Percentiles rank a stretch among this genome's conserved stretches.
These are phyloP conservation scores for Mormyrus hasselquistii DNA, from an alignment of 2,797 vertebrate genomes.

Conservation along the genomic window DNA sequence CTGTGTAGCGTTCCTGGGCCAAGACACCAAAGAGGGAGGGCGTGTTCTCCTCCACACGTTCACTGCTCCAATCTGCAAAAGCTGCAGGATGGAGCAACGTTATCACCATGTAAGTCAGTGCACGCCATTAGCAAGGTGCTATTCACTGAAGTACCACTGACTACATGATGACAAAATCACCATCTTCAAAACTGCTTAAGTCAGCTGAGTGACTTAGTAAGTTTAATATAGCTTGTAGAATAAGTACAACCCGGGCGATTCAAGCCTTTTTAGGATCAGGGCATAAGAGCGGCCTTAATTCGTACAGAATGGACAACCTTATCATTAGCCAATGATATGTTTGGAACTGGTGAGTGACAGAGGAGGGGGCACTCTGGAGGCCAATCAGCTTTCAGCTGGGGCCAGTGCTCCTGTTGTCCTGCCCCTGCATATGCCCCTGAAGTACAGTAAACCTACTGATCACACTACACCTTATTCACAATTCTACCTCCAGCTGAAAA, in stretches of 20 bases:
- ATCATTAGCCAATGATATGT: neutral
- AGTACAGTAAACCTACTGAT: neutral
- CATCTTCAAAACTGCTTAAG: neutral
- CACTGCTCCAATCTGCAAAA: constrained; percentile 70
- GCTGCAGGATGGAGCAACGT: constrained; percentile 44
- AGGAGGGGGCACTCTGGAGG: neutral
- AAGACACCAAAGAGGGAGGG: constrained; percentile 53
- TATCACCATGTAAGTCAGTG: neutral
- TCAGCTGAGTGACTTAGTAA: neutral
- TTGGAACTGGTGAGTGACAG: neutral
- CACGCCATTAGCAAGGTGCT: neutral
- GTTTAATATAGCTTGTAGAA: neutral
- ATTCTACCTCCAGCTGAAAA: neutral
- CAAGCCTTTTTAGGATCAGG: neutral
- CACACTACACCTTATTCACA: neutral
- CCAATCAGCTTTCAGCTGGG: neutral
- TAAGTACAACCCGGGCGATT: neutral
- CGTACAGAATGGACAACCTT: neutral
- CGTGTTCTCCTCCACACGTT: constrained; percentile 66
- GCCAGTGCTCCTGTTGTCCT: neutral
- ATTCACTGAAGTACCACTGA: neutral
- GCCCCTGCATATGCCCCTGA: neutral
- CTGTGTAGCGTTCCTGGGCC: constrained; percentile 53
- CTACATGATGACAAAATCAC: neutral
- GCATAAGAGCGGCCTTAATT: neutral